These are phyloP conservation scores for Micronycteris hirsuta DNA, from an alignment of 2,113 vertebrate species.

Conservation along the genomic window DNA sequence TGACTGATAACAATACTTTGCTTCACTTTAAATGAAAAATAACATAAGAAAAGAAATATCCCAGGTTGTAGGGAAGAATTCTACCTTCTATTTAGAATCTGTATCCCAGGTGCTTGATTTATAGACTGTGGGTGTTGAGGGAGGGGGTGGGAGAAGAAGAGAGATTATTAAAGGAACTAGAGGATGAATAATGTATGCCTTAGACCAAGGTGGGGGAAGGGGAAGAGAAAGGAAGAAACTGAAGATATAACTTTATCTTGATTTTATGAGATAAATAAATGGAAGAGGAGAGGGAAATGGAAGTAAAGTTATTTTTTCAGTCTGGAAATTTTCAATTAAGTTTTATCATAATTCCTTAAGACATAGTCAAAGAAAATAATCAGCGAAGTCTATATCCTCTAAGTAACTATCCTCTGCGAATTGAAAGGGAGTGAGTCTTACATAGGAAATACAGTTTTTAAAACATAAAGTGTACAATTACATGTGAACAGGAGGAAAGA, in stretches of 20 bases:
- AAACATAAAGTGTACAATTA: background rate
- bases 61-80: background rate
- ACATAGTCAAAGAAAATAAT: constrained; percentile 11
- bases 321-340: constrained; percentile 8
- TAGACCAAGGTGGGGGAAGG: background rate
- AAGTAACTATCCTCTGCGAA: constrained; percentile 1
- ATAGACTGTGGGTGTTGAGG: background rate
- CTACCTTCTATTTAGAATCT: constrained; percentile 2
- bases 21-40: background rate
- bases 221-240: background rate
- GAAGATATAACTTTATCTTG: background rate
- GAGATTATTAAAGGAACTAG: constrained; percentile 31
- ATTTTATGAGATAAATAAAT: constrained; percentile 20
- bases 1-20: background rate
- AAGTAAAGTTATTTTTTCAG: background rate
- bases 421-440: background rate
- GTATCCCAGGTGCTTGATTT: background rate
- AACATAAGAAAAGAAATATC: constrained; percentile 23
- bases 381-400: background rate
- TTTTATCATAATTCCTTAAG: constrained; percentile 33
- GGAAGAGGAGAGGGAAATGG: background rate
- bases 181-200: background rate
- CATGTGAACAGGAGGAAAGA: background rate
- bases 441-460: background rate
- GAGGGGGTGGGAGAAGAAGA: background rate